Base-by-base conservation (phyloP, 2,113 vertebrate species). In the Mugil cephalus region DNA sequence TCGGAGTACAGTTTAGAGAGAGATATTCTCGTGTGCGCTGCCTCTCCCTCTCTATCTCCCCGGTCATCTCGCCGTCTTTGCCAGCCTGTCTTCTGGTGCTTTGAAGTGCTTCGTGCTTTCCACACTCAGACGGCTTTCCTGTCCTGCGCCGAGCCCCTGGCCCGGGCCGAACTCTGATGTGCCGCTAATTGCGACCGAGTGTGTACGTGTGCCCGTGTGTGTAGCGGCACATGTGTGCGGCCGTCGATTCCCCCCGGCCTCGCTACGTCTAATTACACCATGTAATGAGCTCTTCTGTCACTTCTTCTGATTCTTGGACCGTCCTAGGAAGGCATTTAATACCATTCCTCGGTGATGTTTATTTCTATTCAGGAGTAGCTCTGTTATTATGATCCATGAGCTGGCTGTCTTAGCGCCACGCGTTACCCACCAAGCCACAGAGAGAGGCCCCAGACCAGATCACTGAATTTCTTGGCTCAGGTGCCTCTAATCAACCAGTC, bases 81-180 rank as follows among this genome's bases (percentile, higher is more conserved):
- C 74, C 77, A 79, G 78, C 75, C 78, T 82, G 83, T 80, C 52
- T 50, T 65, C 64, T 59, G 72, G 43, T n/a, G 40, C 88, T 88
- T 90, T 91, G 86, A 90, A 88, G 82, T 82, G 60, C 85, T 88
- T 86, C 83, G 80, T 80, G 70, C 54, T 83, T 75, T 72, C 79
- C 69, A 39, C 81, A 65, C 52, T 82, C 34, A 73, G 79, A 77
- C 64, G 74, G 72, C 47, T 68, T 86, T 78, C 77, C 77, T 84
- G 53, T 74, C 66, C 68, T 67, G 52, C 17, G 45, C 74, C 40
- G 52, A 72, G 74, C 68, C 61, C 67, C 69, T n/a, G 73, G 70
- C 63, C 54, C 8, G 14, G 39, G 53, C 21, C 58, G 69, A 79
- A 78, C 3, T 1, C 30, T 63, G 51, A 65, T 69, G 60, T 59